These are phyloP conservation scores for Myotis brandtii DNA, from an alignment of 2,113 vertebrate genomes.

Conservation along the genomic window DNA sequence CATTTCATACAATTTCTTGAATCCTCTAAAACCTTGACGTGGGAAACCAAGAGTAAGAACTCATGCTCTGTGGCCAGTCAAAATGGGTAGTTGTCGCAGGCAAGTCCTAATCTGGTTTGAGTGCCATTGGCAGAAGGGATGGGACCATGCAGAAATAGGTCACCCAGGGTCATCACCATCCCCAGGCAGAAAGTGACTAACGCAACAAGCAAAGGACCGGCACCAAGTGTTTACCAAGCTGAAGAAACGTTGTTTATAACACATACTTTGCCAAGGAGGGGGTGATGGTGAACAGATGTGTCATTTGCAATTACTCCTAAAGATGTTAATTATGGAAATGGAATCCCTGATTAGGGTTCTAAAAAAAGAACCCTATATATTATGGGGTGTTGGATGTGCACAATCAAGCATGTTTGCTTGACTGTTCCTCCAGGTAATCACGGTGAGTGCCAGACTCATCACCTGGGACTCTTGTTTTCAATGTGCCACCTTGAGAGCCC, in stretches of 20 bases:
- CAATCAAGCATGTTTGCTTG: conserved; percentile 69
- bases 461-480: conserved; percentile 20
- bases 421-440: conserved; percentile 61
- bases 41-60: background rate
- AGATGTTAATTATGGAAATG: conserved; percentile 83
- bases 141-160: background rate
- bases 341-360: conserved; percentile 76
- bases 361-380: conserved; percentile 76
- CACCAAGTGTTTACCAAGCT: conserved; percentile 55
- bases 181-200: background rate
- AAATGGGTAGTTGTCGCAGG: background rate
- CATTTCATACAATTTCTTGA: background rate
- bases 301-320: conserved; percentile 82
- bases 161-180: background rate
- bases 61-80: background rate
- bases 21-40: background rate
- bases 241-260: conserved; percentile 69
- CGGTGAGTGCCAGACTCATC: conserved; percentile 42
- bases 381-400: conserved; percentile 63
- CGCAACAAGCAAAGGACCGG: conserved; percentile 39
- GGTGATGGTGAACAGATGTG: conserved; percentile 74
- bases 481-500: background rate
- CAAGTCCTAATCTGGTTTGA: background rate
- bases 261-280: conserved; percentile 72
- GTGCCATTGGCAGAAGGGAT: background rate